Base-by-base conservation (phyloP, 2,797 vertebrate genomes). In the Crypturellus tataupa region DNA sequence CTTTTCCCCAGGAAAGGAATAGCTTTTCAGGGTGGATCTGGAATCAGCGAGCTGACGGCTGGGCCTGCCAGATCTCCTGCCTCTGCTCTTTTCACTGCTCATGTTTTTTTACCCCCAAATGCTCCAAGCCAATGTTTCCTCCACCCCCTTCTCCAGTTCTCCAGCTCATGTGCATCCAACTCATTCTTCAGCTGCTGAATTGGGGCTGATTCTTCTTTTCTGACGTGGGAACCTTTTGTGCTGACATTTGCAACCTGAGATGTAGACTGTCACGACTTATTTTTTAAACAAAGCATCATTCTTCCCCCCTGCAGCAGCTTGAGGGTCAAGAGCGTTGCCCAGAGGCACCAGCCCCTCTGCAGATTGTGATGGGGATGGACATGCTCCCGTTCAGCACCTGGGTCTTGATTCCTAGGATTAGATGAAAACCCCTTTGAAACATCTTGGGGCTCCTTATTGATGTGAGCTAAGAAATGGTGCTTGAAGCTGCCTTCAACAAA, bases 11-110 rank as follows among this genome's bases (percentile, higher is more conserved):
- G 65, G n/a, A 91, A 86, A 60, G 69, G 13, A 80, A 67, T 33
- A 33, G 31, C 11, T 64, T 94, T 95, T 95, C 94, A 93, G 88
- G 94, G 91, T 5, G 86, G 85, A 95, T 95, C 73, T 85, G 71
- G 83, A 95, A 92, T 90, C 86, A 86, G 73, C 29, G 5, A 78
- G 56, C 91, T 67, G 83, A 20, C 4, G 12, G 56, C 80, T 72
- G 64, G 82, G 51, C 79, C 79, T 11, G 60, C 37, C 85, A 67
- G 18, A 19, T 60, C 87, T 81, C n/a, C 65, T 56, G 1, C 72
- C 27, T 6, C n/a, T 56, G 83, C 47, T 9, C 53, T 56, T 42
- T 47, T 18, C 1, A 0, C 58, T 71, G 71, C 39, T 88, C 73
- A 90, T 85, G 78, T 84, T 59, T 5, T 85, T 83, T 91, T 86